Base-by-base conservation (phyloP, 2,888 invertebrate genomes). In the Dendrolimus houi region DNA sequence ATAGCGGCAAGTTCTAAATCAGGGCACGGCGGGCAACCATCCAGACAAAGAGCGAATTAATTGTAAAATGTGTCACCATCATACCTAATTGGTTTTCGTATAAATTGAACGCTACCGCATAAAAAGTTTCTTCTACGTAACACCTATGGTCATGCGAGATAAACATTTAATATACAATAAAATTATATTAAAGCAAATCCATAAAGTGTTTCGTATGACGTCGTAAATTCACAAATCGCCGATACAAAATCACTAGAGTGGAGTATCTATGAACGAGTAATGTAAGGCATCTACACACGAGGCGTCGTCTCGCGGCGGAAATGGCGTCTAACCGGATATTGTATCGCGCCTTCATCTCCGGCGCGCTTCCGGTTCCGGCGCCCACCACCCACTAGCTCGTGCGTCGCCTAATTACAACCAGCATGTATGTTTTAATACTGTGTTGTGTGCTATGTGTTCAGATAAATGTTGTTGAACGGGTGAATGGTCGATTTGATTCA, bases 311-410 rank as follows among this genome's bases (percentile, higher is more conserved):
- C 85, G 83, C 83, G 86, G 84, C 87, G 89, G 90, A 89, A 87
- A 88, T 87, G 85, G 88, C 87, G 86, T 84, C 86, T 83, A 85
- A 87, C 90, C 89, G 90, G 90, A 90, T 90, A 90, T 90, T 90
- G 89, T 90, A 90, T 90, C 90, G 90, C 86, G 89, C 86, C 89
- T 90, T 90, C 90, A 90, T 90, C 90, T 90, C 90, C 90, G 90
- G 90, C 81, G 75, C 65, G 81, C 85, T 85, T 88, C 88, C 89
- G 83, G 77, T 84, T 87, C 87, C 86, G 81, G 75, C 77, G 71
- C 75, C 79, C 75, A 66, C 71, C 74, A 72, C 73, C 77, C 75
- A 65, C 74, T 60, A 64, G 71, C 77, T 74, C 80, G 78, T 80
- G 81, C 84, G 78, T 80, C 79, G 83, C 85, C 89, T 90, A 90